These are phyloP conservation scores for Eristalis pertinax DNA, from an alignment of 2,888 invertebrate species.

Conservation along the genomic window DNA sequence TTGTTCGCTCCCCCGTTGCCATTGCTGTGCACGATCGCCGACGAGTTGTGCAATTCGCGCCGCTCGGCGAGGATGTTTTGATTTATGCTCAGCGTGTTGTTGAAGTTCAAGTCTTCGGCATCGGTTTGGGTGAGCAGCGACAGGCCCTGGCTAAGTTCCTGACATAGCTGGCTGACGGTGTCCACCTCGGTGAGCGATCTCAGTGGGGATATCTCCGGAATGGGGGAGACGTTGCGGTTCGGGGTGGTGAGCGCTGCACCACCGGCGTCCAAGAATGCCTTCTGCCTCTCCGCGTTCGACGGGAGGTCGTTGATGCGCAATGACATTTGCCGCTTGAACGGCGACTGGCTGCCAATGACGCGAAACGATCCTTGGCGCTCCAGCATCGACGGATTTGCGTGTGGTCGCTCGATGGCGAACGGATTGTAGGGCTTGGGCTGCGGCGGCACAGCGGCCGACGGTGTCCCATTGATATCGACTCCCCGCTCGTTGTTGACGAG, in stretches of 20 bases:
- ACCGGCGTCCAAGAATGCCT: conserved; percentile 80
- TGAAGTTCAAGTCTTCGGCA: conserved; percentile 83
- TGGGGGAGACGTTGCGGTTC: conserved; percentile 86
- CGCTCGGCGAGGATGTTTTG: conserved; percentile 82
- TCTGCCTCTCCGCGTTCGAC: conserved; percentile 93
- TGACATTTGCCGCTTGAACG: conserved; percentile 97
- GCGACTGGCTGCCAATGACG: conserved; percentile 90
- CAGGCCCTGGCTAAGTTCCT: conserved; percentile 87
- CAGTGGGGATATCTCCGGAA: conserved; percentile 88
- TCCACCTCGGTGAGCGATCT: conserved; percentile 79
- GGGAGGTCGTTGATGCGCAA: conserved; percentile 96
- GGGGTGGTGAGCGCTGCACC: conserved; percentile 77
- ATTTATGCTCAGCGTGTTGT: conserved; percentile 83
- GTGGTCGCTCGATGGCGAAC: conserved; percentile 96
- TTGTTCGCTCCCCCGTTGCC: conserved; percentile 70
- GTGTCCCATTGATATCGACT: conserved; percentile 78
- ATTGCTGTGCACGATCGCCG: conserved; percentile 55
- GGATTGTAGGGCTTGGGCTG: conserved; percentile 90
- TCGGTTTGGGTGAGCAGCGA: conserved; percentile 84
- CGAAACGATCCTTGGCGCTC: conserved; percentile 97
- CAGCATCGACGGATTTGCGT: conserved; percentile 96
- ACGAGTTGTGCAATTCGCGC: conserved; percentile 64
- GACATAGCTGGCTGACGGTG: conserved; percentile 88
- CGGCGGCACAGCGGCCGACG: conserved; percentile 80
- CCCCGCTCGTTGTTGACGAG: conserved; percentile 83